A percentile compares a stretch with the other conserved stretches of the same genome.
Conservation (phyloP, 2,113 vertebrate genomes). For the Podiceps cristatus region DNA sequence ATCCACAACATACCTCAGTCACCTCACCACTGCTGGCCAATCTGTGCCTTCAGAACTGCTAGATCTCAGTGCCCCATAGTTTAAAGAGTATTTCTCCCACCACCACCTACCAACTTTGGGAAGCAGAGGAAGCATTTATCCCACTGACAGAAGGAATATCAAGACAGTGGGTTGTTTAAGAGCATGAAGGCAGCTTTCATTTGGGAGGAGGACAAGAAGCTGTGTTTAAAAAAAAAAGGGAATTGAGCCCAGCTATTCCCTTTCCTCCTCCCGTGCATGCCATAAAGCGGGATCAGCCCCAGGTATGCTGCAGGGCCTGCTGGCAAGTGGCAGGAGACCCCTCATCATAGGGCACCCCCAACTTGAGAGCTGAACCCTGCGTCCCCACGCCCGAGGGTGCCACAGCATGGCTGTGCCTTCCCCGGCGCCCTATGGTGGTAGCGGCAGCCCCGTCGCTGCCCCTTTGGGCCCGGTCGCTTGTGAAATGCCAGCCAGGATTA, state of each 20-base stretch:
- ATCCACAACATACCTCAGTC: neutral
- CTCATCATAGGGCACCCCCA: neutral
- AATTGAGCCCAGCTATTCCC: neutral
- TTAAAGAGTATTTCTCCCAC: neutral
- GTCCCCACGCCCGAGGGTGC: rapidly evolving
- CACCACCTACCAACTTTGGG: neutral
- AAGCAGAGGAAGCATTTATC: neutral
- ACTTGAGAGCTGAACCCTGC: neutral
- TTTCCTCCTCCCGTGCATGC: rapidly evolving
- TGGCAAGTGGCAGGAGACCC: neutral
- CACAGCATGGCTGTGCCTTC: rapidly evolving
- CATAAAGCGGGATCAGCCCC: neutral
- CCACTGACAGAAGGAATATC: neutral
- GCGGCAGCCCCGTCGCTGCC: neutral
- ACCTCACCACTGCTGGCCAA: neutral
- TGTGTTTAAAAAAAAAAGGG: neutral
- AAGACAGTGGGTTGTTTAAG: neutral
- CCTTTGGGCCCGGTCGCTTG: neutral
- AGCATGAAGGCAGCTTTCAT: neutral
- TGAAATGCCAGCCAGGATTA: neutral
- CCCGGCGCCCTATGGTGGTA: rapidly evolving
- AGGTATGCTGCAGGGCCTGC: neutral
- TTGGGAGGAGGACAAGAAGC: neutral
- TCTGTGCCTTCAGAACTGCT: neutral
- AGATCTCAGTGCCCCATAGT: neutral